Evolutionary conservation across 2,888 invertebrate species (phyloP).

Genomic region (Drosophila robusta): DNA sequence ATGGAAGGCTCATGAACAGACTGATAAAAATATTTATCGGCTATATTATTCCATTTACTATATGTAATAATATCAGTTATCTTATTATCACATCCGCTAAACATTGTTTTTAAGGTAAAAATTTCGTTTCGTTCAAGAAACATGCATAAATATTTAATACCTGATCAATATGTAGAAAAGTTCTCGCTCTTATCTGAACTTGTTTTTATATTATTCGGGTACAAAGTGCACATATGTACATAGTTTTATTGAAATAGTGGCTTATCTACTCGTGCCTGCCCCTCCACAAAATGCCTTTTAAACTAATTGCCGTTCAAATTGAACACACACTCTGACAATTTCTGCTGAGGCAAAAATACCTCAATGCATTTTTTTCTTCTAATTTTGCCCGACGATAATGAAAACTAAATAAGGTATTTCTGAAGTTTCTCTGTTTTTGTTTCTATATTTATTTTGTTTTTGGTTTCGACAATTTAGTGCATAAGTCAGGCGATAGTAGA

Average conservation of each 20-base stretch:
- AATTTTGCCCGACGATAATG: conserved; percentile 33
- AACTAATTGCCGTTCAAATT: conserved; percentile 6
- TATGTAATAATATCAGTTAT: conserved; percentile 34
- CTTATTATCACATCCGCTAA: conserved; percentile 29
- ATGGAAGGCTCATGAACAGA: conserved; percentile 51
- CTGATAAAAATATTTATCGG: conserved; percentile 32
- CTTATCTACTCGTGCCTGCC: conserved; percentile 12
- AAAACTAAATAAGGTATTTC: conserved; percentile 34
- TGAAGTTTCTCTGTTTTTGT: conserved; percentile 15
- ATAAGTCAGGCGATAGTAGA: conserved; percentile 39
- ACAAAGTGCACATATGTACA: conserved; percentile 25
- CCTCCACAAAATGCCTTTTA: conserved; percentile 1
- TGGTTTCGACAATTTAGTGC: conserved; percentile 24
- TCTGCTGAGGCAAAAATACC: background rate
- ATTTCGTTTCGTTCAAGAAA: conserved; percentile 4
- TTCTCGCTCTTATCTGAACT: conserved; percentile 2
- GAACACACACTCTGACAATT: conserved; percentile 7
- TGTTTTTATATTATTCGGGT: conserved; percentile 6
- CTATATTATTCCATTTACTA: conserved; percentile 32
- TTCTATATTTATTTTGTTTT: conserved; percentile 18
- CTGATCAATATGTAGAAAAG: conserved; percentile 6
- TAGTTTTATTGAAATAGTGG: conserved; percentile 6
- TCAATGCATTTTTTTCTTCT: conserved; percentile 43
- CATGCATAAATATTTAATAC: background rate
- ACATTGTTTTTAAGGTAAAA: conserved; percentile 3